These are phyloP conservation scores for Brotula barbata DNA, from an alignment of 2,797 vertebrate species.

Conservation along the genomic window DNA sequence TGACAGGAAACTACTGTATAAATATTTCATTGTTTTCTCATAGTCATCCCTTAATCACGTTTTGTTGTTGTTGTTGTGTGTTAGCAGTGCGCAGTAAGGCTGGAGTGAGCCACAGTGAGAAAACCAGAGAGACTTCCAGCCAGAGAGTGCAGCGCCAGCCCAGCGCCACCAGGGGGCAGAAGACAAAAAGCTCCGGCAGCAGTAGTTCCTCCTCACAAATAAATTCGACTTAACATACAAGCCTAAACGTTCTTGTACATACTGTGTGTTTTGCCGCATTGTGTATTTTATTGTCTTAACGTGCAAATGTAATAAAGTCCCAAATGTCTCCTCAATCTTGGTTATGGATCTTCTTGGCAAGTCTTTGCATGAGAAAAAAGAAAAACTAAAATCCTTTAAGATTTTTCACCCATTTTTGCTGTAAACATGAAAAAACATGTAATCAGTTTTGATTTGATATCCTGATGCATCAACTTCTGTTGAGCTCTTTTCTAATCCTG, in stretches of 20 bases:
- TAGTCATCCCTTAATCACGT: background rate
- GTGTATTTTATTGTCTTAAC: background rate
- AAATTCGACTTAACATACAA: constrained; percentile 63
- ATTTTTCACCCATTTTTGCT: constrained; percentile 5
- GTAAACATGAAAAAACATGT: constrained; percentile 13
- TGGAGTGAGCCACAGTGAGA: constrained; percentile 75
- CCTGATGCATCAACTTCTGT: background rate
- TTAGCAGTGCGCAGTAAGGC: constrained; percentile 85
- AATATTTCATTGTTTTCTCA: background rate
- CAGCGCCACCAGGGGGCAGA: constrained; percentile 87
- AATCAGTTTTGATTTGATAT: constrained; percentile 22
- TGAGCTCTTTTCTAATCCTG: no score
- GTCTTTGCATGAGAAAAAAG: background rate
- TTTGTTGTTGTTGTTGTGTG: constrained; percentile 22
- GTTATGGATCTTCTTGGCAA: no score
- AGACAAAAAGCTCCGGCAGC: constrained; percentile 86
- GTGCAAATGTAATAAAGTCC: background rate
- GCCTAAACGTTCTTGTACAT: constrained; percentile 39
- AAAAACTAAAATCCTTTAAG: no score
- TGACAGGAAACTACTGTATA: background rate
- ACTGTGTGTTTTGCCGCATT: background rate
- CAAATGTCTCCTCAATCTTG: background rate
- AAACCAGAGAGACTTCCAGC: constrained; percentile 83
- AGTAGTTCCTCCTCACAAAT: constrained; percentile 83
- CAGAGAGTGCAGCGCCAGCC: constrained; percentile 90